A percentile compares a stretch with the other conserved stretches of the same genome.
Evolutionary conservation across 2,888 invertebrate species (phyloP).

Genomic region (Polyommatus icarus): DNA sequence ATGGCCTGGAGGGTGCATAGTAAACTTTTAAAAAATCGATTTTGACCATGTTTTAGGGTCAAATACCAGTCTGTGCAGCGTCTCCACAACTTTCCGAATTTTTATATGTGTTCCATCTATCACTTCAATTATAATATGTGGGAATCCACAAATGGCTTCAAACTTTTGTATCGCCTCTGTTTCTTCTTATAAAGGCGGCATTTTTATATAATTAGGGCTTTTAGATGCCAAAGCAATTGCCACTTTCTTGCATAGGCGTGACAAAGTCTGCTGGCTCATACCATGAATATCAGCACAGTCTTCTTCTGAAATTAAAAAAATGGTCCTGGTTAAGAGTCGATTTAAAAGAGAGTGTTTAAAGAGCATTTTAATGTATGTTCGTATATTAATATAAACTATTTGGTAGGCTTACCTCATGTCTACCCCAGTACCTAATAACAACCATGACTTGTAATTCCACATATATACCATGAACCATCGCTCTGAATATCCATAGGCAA

Average conservation of each 20-base stretch:
- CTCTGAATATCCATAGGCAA: not conserved
- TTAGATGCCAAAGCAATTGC: conserved; percentile 12
- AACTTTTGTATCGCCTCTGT: not conserved
- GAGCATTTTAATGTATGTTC: no score
- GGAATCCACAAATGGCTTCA: conserved; percentile 29
- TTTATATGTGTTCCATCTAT: conserved; percentile 36
- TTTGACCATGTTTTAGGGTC: no score
- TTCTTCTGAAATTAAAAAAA: conserved; percentile 3
- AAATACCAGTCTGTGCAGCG: no score
- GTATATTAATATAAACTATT: not conserved
- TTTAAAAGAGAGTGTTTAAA: no score
- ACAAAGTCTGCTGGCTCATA: conserved; percentile 7
- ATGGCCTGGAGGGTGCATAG: no score
- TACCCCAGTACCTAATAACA: conserved; percentile 11
- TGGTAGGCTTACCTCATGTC: not conserved
- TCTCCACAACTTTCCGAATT: conserved; percentile 30
- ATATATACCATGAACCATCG: conserved; percentile 16
- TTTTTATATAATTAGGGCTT: not conserved
- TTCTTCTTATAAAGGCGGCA: conserved; percentile 6
- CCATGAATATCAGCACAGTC: conserved; percentile 8
- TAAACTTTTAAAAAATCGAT: no score
- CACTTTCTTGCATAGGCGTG: conserved; percentile 1
- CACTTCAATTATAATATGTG: conserved; percentile 30
- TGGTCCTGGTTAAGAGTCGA: no score
- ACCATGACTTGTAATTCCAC: conserved; percentile 21